Evolutionary conservation across 1,140 invertebrate species (phyloP).

Genomic region (Meloidogyne exigua): DNA sequence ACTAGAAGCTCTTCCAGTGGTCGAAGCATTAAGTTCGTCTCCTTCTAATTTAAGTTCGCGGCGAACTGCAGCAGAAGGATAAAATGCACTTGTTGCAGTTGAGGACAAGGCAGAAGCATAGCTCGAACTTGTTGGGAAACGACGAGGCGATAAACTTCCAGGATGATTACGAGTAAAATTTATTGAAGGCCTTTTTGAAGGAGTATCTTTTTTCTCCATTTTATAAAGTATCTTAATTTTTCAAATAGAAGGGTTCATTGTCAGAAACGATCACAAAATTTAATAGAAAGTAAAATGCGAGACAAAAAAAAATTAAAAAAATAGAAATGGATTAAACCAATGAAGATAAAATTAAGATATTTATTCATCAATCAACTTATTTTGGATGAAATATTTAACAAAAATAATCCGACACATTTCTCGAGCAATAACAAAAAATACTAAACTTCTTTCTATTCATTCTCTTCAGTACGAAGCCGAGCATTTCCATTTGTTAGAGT

Average conservation of each 20-base stretch:
- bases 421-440: slow-evolving; percentile 28
- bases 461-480: slow-evolving; percentile 92
- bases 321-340: background rate
- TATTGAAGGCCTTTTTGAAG: background rate
- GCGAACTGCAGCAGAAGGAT: background rate
- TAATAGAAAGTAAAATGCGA: too few species aligned
- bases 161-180: background rate
- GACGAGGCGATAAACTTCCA: background rate
- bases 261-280: too few species aligned
- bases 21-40: background rate
- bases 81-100: background rate
- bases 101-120: background rate
- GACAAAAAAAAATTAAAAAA: background rate
- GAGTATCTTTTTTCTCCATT: background rate
- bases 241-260: too few species aligned
- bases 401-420: background rate
- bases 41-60: background rate
- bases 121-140: background rate
- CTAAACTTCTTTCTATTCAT: slow-evolving; percentile 55
- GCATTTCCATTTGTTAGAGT: slow-evolving; percentile 83
- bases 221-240: background rate
- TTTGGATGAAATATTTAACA: background rate
- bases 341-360: background rate
- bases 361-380: too few species aligned
- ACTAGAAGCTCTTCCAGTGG: background rate